Evolutionary conservation across 2,113 vertebrate genomes (phyloP), one percentile per base, ranked within the genome.

Genomic region (Centropus unirufus): DNA sequence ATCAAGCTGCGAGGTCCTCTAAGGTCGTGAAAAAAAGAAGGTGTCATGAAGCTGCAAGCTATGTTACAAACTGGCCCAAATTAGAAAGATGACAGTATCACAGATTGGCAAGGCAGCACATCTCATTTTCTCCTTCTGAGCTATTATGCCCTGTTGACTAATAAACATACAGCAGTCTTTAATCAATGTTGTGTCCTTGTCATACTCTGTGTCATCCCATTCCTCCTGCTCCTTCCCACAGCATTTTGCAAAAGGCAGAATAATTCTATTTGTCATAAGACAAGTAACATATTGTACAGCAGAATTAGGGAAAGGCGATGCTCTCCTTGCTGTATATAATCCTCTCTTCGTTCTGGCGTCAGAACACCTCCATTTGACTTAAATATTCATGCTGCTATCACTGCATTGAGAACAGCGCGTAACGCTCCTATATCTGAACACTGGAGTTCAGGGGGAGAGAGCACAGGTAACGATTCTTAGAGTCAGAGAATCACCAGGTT

Each of bases 131-230:
- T 92, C 77, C 81, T 94, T 77, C 93, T 46, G 73, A 97, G 96
- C 77, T 12, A 22, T 85, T 95, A 90, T 94, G 90, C 66, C 91
- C 81, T 96, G 85, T 92, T 96, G 79, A 96, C 92, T 85, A 90
- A 93, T 90, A 96, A 96, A 97, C 95, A 93, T 87, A 92, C 92
- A 95, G 69, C 90, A 96, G 91, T n/a, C 96, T 95, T 94, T 94
- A 96, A 92, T 95, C 89, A 91, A 23, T 87, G 78, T 92, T 92
- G 87, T 79, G 85, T 92, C 88, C 91, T 55, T 94, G 91, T 79
- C 95, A 77, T 92, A 84, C 94, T 87, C 75, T 75, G 91, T 91
- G 83, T 84, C 75, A 96, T 82, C 87, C 83, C 87, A 32, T 70
- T 69, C 64, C 92, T 96, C 58, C 94, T 73, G 68, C 78, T 87